Percentiles rank a stretch among this genome's conserved stretches.
These are phyloP conservation scores for Carterocephalus palaemon DNA, from an alignment of 2,888 invertebrate genomes.

Conservation along the genomic window DNA sequence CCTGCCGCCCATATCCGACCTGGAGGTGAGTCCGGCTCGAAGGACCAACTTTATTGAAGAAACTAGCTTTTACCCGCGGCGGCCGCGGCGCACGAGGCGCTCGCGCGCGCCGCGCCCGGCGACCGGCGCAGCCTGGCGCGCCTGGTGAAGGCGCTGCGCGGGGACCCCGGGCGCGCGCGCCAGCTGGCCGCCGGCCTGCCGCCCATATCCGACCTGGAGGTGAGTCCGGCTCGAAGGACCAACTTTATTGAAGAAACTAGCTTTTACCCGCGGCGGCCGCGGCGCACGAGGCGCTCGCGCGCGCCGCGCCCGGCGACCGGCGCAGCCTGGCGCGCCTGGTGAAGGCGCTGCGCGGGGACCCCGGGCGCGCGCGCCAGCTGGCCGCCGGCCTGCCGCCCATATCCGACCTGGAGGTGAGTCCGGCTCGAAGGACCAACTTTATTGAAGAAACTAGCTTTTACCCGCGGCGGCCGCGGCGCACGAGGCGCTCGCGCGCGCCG, in stretches of 20 bases:
- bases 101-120: slow-evolving; percentile 83
- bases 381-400: slow-evolving; percentile 56
- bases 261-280: slow-evolving; percentile 88
- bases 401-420: slow-evolving; percentile 49
- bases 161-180: slow-evolving; percentile 88
- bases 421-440: background rate
- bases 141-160: slow-evolving; percentile 93
- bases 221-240: slow-evolving; percentile 26
- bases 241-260: background rate
- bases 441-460: background rate
- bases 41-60: background rate
- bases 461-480: slow-evolving; percentile 88
- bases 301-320: slow-evolving; percentile 86
- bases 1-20: slow-evolving; percentile 55
- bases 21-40: slow-evolving; percentile 42
- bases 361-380: slow-evolving; percentile 85
- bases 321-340: slow-evolving; percentile 93
- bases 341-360: slow-evolving; percentile 91
- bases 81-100: slow-evolving; percentile 86
- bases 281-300: slow-evolving; percentile 84
- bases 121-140: slow-evolving; percentile 91
- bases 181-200: slow-evolving; percentile 69
- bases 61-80: slow-evolving; percentile 84
- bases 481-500: slow-evolving; percentile 82
- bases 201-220: slow-evolving; percentile 55